Base-by-base conservation (phyloP, 23 tunicate species). In the Phallusia fumigata region DNA sequence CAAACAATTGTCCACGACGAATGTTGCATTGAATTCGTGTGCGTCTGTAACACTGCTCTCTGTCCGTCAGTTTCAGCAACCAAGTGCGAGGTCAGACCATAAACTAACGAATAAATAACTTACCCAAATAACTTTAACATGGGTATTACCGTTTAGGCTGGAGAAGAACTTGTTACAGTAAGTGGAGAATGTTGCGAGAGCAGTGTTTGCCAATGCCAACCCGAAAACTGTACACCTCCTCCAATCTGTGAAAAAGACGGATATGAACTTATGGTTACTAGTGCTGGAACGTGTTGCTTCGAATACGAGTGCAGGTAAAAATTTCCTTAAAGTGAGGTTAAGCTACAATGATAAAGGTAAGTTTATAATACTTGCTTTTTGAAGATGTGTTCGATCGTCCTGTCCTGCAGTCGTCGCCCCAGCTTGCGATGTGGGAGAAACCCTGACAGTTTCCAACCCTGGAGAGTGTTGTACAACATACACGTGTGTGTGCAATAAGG, bases 231-330 rank as follows among this genome's bases (percentile, higher is more conserved):
- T 44, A 85, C 90, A 18, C 77, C 30, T 21, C 80, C 83, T 32
- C 98, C 98, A 74, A 34, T 76, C 26, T 94, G 98, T 49, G 74
- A 45, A 15, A 84, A 78, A 16, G 80, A 79, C 32, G 98, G 98
- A 21, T 85, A 81, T 50, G 81, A 89, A 52, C 82, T 94, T 76
- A 53, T 58, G 26, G 31, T 89, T 8, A 82, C 83, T 18, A 40
- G 74, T 26, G n/a, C 74, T 15, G 94, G 94, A 47, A 69, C 91
- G 35, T 94, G 98, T 77, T 94, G 98, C 80, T 81, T 88, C 8
- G 88, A 80, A 19, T 94, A 88, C 44, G 98, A 94, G 82, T 94
- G 98, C 98, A 82, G 84, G 98, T 89, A 89, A 58, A 31, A 80
- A 52, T 79, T 40, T 79, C 22, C 10, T 45, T 6, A 65, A 65